These are phyloP conservation scores for Nomia melanderi DNA, from an alignment of 1,140 invertebrate species.

Conservation along the genomic window DNA sequence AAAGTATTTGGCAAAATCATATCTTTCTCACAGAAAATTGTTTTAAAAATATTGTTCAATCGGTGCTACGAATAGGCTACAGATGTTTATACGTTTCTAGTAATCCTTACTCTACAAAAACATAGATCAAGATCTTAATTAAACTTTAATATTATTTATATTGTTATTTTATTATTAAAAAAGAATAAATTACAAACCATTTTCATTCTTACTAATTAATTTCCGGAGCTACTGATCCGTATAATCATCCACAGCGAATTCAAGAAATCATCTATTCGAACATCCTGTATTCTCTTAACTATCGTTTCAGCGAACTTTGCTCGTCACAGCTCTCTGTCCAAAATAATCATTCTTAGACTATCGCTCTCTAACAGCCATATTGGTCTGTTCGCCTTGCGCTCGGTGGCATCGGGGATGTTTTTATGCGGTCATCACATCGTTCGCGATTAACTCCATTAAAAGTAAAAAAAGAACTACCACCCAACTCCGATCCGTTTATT, in stretches of 20 bases:
- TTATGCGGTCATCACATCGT: not conserved
- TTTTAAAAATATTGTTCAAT: too few relatives aligned
- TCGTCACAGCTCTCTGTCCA: constrained; percentile 1
- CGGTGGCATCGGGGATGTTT: not conserved
- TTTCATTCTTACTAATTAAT: too few relatives aligned
- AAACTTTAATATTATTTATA: too few relatives aligned
- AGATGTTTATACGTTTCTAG: too few relatives aligned
- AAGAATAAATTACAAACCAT: too few relatives aligned
- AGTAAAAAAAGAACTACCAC: not conserved
- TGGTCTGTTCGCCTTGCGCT: not conserved
- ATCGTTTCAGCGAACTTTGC: not conserved
- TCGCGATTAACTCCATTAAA: not conserved
- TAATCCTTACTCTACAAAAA: too few relatives aligned
- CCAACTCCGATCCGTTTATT: constrained; percentile 36
- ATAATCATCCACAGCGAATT: too few relatives aligned
- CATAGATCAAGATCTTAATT: too few relatives aligned
- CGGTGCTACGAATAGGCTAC: too few relatives aligned
- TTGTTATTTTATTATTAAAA: not conserved
- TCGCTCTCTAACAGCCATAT: not conserved
- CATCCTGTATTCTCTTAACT: not conserved
- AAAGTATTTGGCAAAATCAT: too few relatives aligned
- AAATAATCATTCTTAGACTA: not conserved
- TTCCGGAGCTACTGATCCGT: too few relatives aligned
- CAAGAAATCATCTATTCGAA: not conserved
- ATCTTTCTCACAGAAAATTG: too few relatives aligned